These are phyloP conservation scores for Alethe castanea DNA, from an alignment of 2,113 vertebrate species.

Conservation along the genomic window DNA sequence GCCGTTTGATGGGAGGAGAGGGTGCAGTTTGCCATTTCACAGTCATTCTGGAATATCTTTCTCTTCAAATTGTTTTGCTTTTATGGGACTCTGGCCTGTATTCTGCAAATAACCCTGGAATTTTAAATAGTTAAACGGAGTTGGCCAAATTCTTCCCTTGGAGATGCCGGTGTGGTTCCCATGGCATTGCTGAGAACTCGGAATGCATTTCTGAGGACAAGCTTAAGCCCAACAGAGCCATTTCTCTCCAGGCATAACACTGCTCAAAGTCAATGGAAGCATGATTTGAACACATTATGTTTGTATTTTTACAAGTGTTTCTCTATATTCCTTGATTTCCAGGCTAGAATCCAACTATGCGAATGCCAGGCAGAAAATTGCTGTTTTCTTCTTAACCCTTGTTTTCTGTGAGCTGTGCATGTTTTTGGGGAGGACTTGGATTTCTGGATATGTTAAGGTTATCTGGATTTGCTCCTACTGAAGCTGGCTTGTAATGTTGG, in stretches of 20 bases:
- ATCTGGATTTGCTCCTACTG: not conserved
- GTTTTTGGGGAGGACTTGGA: not conserved
- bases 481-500: not conserved
- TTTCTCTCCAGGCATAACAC: slow-evolving; percentile 46
- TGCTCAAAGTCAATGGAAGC: slow-evolving; percentile 53
- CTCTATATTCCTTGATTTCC: slow-evolving; percentile 36
- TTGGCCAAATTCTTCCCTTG: slow-evolving; percentile 35
- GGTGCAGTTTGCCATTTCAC: slow-evolving; percentile 35
- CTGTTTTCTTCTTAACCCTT: slow-evolving; percentile 11
- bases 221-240: slow-evolving; percentile 26
- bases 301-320: slow-evolving; percentile 55
- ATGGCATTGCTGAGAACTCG: not conserved
- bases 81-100: slow-evolving; percentile 18
- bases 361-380: not conserved
- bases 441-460: not conserved
- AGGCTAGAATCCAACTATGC: not conserved
- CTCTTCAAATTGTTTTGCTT: slow-evolving; percentile 43
- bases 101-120: slow-evolving; percentile 44
- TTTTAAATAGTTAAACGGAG: slow-evolving; percentile 39
- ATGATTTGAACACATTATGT: slow-evolving; percentile 19
- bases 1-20: slow-evolving; percentile 34
- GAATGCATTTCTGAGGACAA: slow-evolving; percentile 2
- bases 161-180: not conserved
- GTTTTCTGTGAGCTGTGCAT: not conserved
- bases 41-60: slow-evolving; percentile 45